Evolutionary conservation across 2,888 invertebrate genomes (phyloP), one percentile per base, ranked within the genome.

Genomic region (Drosophila paramelanica): DNA sequence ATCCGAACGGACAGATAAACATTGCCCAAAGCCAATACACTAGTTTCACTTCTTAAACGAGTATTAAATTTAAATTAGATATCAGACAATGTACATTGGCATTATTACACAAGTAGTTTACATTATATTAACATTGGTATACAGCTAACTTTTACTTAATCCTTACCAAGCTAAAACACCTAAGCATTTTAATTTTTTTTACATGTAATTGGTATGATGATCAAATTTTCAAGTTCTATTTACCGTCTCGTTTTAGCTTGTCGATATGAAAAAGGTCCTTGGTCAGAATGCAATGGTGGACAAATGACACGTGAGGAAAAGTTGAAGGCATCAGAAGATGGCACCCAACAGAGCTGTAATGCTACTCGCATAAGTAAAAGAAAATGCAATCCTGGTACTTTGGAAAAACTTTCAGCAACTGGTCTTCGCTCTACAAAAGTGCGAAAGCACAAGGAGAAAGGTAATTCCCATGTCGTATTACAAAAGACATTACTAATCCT

Each of bases 241-340:
- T 13, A 33, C 33, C 4, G 7, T 33, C 11, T 13, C 13, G 31
- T 47, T 43, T 47, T 20, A 93, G 97, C 96, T 78, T 97, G 97
- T 92, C 96, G 97, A 81, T 97, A 97, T 92, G 97, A 97, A 89
- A 97, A 97, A 92, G 96, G 97, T n/a, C 92, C 96, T 62, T 97
- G 97, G 97, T 95, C 95, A 89, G 96, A 95, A 90, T 97, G 97
- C 93, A 93, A 94, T 73, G 95, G 95, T 89, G 96, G 96, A 71
- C 94, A 95, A 93, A 96, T 97, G 95, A 95, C 95, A 79, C 94
- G 97, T 90, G 95, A 95, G 86, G 97, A 97, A 91, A 95, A 95
- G 92, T 93, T 97, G 88, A 97, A 97, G 93, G 93, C 95, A 52
- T 96, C 96, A 90, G 95, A 95, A 83, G 96, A 96, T 14, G 73